A percentile compares a stretch with the other conserved stretches of the same genome.
phyloP scores from a whole-genome alignment of 2,113 vertebrate species.

The Motacilla tschutschensis region DNA sequence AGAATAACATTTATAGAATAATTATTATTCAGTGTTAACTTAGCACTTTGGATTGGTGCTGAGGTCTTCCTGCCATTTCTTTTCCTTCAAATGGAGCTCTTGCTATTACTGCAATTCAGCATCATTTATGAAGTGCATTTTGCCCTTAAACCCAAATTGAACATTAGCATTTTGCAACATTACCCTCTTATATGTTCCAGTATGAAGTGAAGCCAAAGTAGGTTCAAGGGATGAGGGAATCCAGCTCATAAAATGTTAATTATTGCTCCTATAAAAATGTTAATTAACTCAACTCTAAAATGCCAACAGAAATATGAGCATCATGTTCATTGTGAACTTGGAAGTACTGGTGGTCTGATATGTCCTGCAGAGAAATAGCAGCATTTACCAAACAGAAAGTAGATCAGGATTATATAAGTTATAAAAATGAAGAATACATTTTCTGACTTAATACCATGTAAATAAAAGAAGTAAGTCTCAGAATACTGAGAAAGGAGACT shows the following conservation, averaged over 20 bases:
- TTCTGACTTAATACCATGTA: neutral
- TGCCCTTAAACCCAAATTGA: constrained; percentile 26
- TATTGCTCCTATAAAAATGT: constrained; percentile 35
- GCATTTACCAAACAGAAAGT: neutral
- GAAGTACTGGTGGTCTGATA: neutral
- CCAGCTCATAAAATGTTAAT: constrained; percentile 42
- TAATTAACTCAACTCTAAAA: constrained; percentile 28
- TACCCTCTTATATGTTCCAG: neutral
- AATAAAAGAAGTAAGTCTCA: neutral
- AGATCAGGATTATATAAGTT: neutral
- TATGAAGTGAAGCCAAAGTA: constrained; percentile 16
- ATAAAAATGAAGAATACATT: neutral
- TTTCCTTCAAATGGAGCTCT: neutral
- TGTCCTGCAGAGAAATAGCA: neutral
- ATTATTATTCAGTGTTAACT: neutral
- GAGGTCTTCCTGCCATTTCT: neutral
- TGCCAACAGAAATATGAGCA: neutral
- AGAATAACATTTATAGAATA: neutral
- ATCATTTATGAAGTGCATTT: constrained; percentile 1
- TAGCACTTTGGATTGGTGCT: neutral
- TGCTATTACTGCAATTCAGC: neutral
- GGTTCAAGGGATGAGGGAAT: constrained; percentile 19
- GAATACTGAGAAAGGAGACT: neutral
- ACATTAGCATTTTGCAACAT: constrained; percentile 26
- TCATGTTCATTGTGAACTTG: neutral